Evolutionary conservation across 2,888 invertebrate species (phyloP).

Genomic region (Hyles lineata): DNA sequence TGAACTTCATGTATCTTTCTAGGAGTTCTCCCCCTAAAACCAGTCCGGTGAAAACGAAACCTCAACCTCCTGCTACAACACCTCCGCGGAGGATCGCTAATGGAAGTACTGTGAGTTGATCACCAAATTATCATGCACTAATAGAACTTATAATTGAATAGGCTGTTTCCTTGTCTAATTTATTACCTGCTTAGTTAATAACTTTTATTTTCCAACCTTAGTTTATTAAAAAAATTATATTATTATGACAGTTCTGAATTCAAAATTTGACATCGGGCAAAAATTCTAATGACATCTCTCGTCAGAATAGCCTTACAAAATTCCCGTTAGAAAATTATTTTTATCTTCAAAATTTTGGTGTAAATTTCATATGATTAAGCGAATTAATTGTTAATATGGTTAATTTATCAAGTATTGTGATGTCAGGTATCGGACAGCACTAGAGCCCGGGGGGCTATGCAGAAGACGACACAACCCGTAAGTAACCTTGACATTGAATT

Average conservation of each 20-base stretch:
- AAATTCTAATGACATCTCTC: not conserved
- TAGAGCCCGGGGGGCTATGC: slow-evolving; percentile 62
- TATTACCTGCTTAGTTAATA: no score
- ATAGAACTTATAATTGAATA: not conserved
- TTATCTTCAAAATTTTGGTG: not conserved
- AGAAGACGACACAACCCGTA: slow-evolving; percentile 53
- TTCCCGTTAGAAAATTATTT: not conserved
- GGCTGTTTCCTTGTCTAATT: not conserved
- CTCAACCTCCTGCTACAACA: slow-evolving; percentile 42
- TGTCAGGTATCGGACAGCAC: slow-evolving; percentile 51
- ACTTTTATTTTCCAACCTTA: not conserved
- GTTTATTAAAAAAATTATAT: not conserved
- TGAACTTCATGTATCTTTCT: slow-evolving; percentile 10
- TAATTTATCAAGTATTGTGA: slow-evolving; percentile 31
- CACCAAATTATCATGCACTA: not conserved
- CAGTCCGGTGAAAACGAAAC: slow-evolving; percentile 54
- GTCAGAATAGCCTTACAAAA: not conserved
- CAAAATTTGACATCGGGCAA: slow-evolving; percentile 28
- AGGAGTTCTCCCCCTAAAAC: slow-evolving; percentile 48
- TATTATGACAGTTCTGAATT: slow-evolving; percentile 22
- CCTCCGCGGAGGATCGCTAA: slow-evolving; percentile 55
- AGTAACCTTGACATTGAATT: slow-evolving; percentile 36
- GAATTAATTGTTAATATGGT: not conserved
- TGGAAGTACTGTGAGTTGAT: slow-evolving; percentile 66
- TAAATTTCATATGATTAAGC: not conserved